phyloP scores from a whole-genome alignment of 2,113 vertebrate species.

The Trogon melanurus region DNA sequence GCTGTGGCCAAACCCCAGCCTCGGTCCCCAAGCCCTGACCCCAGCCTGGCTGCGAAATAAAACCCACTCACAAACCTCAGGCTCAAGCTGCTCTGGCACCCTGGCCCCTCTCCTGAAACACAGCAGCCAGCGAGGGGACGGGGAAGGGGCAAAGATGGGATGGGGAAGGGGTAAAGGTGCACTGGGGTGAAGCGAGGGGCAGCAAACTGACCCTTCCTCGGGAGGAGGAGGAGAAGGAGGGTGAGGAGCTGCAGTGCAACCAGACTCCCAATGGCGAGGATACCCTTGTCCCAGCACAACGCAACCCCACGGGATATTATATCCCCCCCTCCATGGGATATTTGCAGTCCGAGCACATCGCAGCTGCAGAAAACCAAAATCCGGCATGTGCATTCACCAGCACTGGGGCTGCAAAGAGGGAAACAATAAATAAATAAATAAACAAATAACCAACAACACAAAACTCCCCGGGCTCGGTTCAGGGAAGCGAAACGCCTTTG shows the following conservation, averaged over 20 bases:
- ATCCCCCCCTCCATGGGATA: too few species aligned
- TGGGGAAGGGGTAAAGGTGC: background rate
- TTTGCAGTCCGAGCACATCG: background rate
- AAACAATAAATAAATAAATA: too few species aligned
- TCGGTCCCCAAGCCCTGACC: accelerated
- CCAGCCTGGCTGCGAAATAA: background rate
- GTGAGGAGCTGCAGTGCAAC: background rate
- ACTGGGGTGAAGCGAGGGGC: accelerated
- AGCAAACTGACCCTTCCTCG: background rate
- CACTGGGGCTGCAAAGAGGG: too few species aligned
- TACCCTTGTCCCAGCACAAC: accelerated
- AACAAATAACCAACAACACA: background rate
- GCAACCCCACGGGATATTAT: accelerated
- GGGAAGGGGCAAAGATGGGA: background rate
- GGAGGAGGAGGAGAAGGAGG: background rate
- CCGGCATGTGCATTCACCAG: background rate
- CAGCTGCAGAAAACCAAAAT: background rate
- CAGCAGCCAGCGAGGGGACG: accelerated
- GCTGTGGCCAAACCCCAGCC: background rate
- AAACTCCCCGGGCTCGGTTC: background rate
- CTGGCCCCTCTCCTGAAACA: accelerated
- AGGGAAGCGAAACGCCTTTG: background rate
- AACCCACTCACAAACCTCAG: accelerated
- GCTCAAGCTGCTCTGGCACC: background rate
- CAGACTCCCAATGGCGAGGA: accelerated